Base-by-base conservation (phyloP, 2,113 vertebrate species). In the Indicator maculatus region DNA sequence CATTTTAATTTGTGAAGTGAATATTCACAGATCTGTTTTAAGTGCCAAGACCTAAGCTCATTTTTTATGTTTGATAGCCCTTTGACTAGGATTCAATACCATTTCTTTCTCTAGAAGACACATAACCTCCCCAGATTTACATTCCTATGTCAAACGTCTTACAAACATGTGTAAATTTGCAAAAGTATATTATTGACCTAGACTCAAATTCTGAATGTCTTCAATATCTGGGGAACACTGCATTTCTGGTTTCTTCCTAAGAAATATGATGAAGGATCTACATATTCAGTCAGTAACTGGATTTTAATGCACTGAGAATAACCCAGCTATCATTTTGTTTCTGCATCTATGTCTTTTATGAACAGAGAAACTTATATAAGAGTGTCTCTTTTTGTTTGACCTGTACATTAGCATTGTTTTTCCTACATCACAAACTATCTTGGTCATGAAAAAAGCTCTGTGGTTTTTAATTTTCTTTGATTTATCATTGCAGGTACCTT, bases 401-500 rank as follows among this genome's bases (percentile, higher is more conserved):
- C 8, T 76, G 41, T 71, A 64, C 28, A 5, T 45, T 14, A 88
- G 21, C 20, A 63, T 12, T 8, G 8, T 28, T 59, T 86, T 67
- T 74, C 58, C 27, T 50, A 20, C 15, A 64, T 63, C 52, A 36
- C 63, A 70, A 76, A 30, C n/a, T 44, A n/a, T 79, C 27, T 64
- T 81, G 28, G 14, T 11, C 20, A 12, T 83, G n/a, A 13, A 38
- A 67, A 76, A 90, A 65, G 10, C 50, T 16, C 6, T 6, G 5
- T 82, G 47, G 50, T n/a, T 90, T 82, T 78, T 75, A 59, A 31
- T 83, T 97, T 83, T 89, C 74, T 79, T 70, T 66, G 61, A 85
- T 96, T 95, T 97, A 45, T 97, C 70, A n/a, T 97, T 97, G 30
- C 98, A 99, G 99, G 99, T 85, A 98, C 99, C 44, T 98, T 98